These are phyloP conservation scores for Premnoplex brunnescens DNA, from an alignment of 2,797 vertebrate species.

Conservation along the genomic window DNA sequence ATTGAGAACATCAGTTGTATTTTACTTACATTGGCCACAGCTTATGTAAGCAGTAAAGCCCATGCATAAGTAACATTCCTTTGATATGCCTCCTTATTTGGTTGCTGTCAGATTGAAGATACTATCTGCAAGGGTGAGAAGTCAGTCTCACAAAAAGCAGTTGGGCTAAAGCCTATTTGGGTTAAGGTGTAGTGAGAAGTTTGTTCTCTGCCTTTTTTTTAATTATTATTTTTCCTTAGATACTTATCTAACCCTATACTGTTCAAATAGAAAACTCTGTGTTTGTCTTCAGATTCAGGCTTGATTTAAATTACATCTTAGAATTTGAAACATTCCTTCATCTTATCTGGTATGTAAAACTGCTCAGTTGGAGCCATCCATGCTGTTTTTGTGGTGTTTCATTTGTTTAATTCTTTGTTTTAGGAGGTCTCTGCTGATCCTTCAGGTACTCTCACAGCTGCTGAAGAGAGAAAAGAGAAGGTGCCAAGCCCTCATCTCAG, in stretches of 20 bases:
- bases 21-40: neutral
- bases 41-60: neutral
- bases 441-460: conserved; percentile 78
- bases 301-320: neutral
- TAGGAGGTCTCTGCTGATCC: conserved; percentile 87
- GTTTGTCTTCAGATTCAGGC: neutral
- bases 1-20: neutral
- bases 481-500: conserved; percentile 96
- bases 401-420: conserved; percentile 32
- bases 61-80: neutral
- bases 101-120: neutral
- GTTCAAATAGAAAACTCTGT: neutral
- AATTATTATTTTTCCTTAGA: neutral
- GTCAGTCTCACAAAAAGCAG: neutral
- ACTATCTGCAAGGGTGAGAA: neutral
- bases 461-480: conserved; percentile 96
- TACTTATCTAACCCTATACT: neutral
- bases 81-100: neutral
- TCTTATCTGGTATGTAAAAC: neutral
- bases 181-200: neutral
- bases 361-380: neutral
- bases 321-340: neutral
- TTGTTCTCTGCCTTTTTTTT: neutral
- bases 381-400: neutral
- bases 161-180: neutral